Evolutionary conservation across 2,888 invertebrate species (phyloP), one percentile per base, ranked within the genome.

Genomic region (Camponotus fellah): DNA sequence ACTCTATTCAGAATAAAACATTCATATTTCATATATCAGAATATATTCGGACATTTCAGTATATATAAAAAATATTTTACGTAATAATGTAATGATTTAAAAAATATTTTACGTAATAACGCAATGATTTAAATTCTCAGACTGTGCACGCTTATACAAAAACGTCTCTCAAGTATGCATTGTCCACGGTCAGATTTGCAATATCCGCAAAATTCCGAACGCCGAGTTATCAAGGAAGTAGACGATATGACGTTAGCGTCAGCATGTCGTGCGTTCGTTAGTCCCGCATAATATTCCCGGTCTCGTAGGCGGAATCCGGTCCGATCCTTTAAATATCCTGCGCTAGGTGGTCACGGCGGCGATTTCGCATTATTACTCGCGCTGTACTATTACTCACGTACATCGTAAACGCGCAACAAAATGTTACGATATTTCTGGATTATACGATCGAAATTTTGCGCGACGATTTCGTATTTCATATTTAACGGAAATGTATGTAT

Each of bases 391-490:
- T 77, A 66, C 37, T 40, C 65, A 53, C 40, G 32, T 46, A 17
- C 65, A 74, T 71, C 69, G 66, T 53, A 26, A 26, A 26, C 49
- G 37, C 17, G 2, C 56, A 37, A 65, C 58, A 62, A 66, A 81
- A 81, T 60, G 69, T 80, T 81, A 60, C 77, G 80, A 68, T 79
- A 56, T 77, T 77, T 82, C 74, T 49, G 49, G 65, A 34, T 66
- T 64, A 68, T 79, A 68, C 76, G 79, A 71, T 34, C 71, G 40
- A 77, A 76, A 80, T 79, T 88, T 86, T 85, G 34, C n/a, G 60
- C 53, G 37, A 34, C 69, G 76, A 43, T 81, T 82, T 80, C 72
- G 53, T 83, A 87, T 83, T 62, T 87, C 82, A 82, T 85, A 86
- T 49, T 69, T 74, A 21, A 79, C 43, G 43, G 56, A 32, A 43